These are phyloP conservation scores for Ophioderma brevispina DNA, from an alignment of 35 echinoderm and acorn worm genomes.

Conservation along the genomic window DNA sequence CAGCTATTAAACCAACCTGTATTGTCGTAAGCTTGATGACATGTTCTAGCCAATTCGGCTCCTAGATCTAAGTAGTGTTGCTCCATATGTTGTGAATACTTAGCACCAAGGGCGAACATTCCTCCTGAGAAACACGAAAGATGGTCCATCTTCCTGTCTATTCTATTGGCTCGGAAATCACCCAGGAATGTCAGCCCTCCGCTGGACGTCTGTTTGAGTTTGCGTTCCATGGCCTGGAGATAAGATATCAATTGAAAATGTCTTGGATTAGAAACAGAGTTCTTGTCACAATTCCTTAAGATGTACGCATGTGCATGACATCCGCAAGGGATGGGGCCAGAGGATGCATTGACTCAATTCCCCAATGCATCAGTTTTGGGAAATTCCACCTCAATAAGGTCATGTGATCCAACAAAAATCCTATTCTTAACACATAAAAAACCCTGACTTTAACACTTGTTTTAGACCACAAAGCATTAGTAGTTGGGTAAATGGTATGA, in stretches of 20 bases:
- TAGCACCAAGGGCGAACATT: slow-evolving; percentile 89
- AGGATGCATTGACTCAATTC: too few relatives aligned
- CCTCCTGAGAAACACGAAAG: slow-evolving; percentile 97
- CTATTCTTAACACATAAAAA: too few relatives aligned
- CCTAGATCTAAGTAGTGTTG: slow-evolving; percentile 88
- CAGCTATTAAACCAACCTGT: slow-evolving; percentile 89
- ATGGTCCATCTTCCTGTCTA: slow-evolving; percentile 99
- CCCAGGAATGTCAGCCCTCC: slow-evolving; percentile 89
- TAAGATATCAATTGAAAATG: not conserved
- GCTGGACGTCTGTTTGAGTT: slow-evolving; percentile 79
- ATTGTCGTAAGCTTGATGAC: slow-evolving; percentile 92
- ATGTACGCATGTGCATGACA: too few relatives aligned
- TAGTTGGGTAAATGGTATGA: too few relatives aligned
- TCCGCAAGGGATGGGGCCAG: too few relatives aligned
- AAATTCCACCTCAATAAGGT: too few relatives aligned
- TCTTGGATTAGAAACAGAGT: not conserved
- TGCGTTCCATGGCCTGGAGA: slow-evolving; percentile 77
- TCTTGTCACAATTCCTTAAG: too few relatives aligned
- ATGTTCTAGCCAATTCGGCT: slow-evolving; percentile 75
- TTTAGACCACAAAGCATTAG: too few relatives aligned
- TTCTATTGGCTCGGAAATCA: slow-evolving; percentile 75
- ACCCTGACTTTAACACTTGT: too few relatives aligned
- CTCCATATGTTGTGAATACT: slow-evolving; percentile 42
- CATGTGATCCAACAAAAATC: too few relatives aligned
- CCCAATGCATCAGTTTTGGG: too few relatives aligned